A percentile compares a stretch with the other conserved stretches of the same genome.
Conservation (phyloP, 92 coral and sea anemone genomes). For the Heteractis magnifica region DNA sequence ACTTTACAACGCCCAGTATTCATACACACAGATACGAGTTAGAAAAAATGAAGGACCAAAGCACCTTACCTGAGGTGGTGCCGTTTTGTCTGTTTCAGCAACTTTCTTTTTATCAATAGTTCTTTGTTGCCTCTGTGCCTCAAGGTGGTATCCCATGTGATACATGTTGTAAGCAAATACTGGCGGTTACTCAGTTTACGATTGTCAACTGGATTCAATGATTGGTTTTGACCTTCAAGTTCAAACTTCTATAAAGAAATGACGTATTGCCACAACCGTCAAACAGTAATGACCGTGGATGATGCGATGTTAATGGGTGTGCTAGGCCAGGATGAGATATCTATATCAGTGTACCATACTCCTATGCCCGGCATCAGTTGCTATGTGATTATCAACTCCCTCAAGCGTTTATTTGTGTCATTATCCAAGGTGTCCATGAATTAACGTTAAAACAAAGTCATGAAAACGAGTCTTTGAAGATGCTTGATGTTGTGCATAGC, state of each 20-base stretch:
- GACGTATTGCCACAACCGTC: no score
- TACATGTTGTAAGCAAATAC: constrained; percentile 27
- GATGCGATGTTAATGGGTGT: not conserved
- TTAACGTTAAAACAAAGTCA: not conserved
- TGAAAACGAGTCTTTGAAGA: no score
- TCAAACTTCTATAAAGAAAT: no score
- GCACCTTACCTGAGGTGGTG: constrained; percentile 9
- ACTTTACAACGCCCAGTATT: no score
- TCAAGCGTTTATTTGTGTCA: constrained; percentile 17
- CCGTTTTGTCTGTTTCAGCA: constrained; percentile 26
- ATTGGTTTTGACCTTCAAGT: no score
- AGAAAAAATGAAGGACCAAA: not conserved
- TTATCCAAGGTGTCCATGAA: constrained; percentile 13
- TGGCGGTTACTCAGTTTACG: not conserved
- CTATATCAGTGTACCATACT: not conserved
- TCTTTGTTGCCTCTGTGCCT: constrained; percentile 75
- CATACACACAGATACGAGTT: no score
- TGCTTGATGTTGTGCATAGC: no score
- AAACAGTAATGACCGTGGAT: not conserved
- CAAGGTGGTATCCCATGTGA: constrained; percentile 69
- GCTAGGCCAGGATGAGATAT: not conserved
- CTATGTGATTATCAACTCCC: constrained; percentile 30
- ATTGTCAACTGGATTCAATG: no score
- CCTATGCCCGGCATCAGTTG: constrained; percentile 3
- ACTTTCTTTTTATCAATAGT: constrained; percentile 57